A percentile compares a stretch with the other conserved stretches of the same genome.
These are phyloP conservation scores for Synergus umbraculus DNA, from an alignment of 2,888 invertebrate genomes.

Conservation along the genomic window DNA sequence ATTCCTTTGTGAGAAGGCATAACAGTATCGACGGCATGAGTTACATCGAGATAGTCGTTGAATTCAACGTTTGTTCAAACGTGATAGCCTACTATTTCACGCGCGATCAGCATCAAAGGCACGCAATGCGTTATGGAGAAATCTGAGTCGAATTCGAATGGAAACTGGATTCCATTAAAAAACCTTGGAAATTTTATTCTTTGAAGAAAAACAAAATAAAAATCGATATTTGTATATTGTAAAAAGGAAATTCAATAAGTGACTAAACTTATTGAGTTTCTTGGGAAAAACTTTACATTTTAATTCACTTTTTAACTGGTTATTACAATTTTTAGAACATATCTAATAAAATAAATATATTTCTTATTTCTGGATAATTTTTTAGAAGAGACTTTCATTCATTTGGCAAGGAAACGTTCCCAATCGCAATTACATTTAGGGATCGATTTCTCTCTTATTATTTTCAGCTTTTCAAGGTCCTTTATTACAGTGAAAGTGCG, in stretches of 20 bases:
- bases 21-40: conserved; percentile 23
- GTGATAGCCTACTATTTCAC: conserved; percentile 29
- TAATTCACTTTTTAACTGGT: too few relatives aligned
- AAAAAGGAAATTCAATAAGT: too few relatives aligned
- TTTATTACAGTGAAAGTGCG: neutral
- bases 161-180: neutral
- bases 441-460: neutral
- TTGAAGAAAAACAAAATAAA: neutral
- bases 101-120: conserved; percentile 31
- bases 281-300: too few relatives aligned
- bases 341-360: neutral
- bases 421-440: neutral
- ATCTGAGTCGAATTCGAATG: neutral
- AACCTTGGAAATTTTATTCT: neutral
- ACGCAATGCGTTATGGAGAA: conserved; percentile 15
- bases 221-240: neutral
- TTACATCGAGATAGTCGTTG: conserved; percentile 30
- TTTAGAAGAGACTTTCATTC: neutral
- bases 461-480: conserved; percentile 12
- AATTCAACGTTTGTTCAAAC: conserved; percentile 14
- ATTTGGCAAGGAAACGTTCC: conserved; percentile 2
- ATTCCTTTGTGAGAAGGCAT: conserved; percentile 18
- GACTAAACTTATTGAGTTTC: too few relatives aligned
- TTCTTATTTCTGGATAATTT: neutral
- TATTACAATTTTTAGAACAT: neutral